Conservation (phyloP, 2,888 invertebrate species). For the Pandemis heparana region DNA sequence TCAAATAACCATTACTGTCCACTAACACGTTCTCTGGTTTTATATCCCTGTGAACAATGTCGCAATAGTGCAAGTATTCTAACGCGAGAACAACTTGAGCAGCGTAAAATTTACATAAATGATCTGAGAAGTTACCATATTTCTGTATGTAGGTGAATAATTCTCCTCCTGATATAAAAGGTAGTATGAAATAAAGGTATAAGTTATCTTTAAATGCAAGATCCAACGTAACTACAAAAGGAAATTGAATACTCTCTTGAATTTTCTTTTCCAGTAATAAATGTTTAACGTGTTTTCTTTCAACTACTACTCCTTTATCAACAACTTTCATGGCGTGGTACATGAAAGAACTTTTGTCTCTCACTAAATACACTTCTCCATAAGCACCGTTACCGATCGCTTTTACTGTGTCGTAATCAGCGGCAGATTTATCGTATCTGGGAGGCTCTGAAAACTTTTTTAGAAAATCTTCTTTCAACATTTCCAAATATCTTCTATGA, state of each 20-base stretch:
- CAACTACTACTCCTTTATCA: conserved; percentile 93
- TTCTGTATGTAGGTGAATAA: conserved; percentile 91
- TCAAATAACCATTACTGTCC: conserved; percentile 90
- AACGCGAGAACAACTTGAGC: conserved; percentile 95
- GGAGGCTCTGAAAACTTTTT: conserved; percentile 56
- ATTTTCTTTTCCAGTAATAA: conserved; percentile 95
- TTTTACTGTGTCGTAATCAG: conserved; percentile 90
- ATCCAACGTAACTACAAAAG: conserved; percentile 93
- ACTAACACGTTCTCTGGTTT: conserved; percentile 96
- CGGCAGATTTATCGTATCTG: conserved; percentile 51
- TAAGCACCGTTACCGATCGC: conserved; percentile 96
- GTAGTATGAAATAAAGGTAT: conserved; percentile 93
- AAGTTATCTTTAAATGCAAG: conserved; percentile 94
- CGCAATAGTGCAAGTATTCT: conserved; percentile 95
- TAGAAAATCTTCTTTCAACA: conserved; percentile 69
- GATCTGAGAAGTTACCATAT: conserved; percentile 88
- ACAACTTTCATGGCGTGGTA: conserved; percentile 96
- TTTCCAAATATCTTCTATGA: conserved; percentile 68
- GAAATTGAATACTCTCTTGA: conserved; percentile 92
- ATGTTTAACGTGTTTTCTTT: conserved; percentile 95
- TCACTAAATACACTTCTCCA: conserved; percentile 92
- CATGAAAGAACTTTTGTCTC: conserved; percentile 86
- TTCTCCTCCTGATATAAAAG: conserved; percentile 94
- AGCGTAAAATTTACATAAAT: conserved; percentile 93
- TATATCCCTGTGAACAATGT: conserved; percentile 94